Conservation (phyloP, 2,113 vertebrate species). For the Polypterus senegalus region DNA sequence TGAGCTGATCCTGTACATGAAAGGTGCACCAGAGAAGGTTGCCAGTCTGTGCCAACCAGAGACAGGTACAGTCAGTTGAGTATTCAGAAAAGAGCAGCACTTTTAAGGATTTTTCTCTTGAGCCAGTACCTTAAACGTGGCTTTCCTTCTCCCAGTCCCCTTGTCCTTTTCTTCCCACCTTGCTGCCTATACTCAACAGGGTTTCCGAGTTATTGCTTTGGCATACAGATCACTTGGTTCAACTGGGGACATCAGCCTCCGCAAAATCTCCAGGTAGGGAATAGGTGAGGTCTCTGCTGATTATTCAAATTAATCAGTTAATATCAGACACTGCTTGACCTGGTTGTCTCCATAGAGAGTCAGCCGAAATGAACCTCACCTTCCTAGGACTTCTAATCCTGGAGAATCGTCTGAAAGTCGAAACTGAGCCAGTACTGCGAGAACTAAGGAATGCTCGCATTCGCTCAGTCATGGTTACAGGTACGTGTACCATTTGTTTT, state of each 20-base stretch:
- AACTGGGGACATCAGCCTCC: too few species aligned
- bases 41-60: constrained; percentile 45
- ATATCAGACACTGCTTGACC: not conserved
- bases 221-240: constrained; percentile 42
- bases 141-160: not conserved
- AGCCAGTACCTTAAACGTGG: not conserved
- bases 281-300: too few species aligned
- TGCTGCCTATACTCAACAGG: constrained; percentile 46
- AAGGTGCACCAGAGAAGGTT: constrained; percentile 59
- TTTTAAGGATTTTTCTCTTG: too few species aligned
- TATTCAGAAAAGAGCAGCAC: too few species aligned
- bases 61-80: constrained; percentile 33
- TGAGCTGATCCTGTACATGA: constrained; percentile 43
- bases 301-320: too few species aligned
- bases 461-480: constrained; percentile 62
- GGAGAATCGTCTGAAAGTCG: constrained; percentile 53
- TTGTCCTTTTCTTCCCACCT: constrained; percentile 20
- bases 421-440: constrained; percentile 48
- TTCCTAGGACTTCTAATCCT: constrained; percentile 60
- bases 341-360: constrained; percentile 33
- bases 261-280: too few species aligned
- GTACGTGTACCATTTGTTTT: constrained; percentile 21
- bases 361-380: constrained; percentile 43
- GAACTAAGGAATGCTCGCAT: constrained; percentile 49
- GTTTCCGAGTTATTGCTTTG: constrained; percentile 58